Conservation (phyloP, 2,888 invertebrate genomes). For the Cryptocheilus praepositus region DNA sequence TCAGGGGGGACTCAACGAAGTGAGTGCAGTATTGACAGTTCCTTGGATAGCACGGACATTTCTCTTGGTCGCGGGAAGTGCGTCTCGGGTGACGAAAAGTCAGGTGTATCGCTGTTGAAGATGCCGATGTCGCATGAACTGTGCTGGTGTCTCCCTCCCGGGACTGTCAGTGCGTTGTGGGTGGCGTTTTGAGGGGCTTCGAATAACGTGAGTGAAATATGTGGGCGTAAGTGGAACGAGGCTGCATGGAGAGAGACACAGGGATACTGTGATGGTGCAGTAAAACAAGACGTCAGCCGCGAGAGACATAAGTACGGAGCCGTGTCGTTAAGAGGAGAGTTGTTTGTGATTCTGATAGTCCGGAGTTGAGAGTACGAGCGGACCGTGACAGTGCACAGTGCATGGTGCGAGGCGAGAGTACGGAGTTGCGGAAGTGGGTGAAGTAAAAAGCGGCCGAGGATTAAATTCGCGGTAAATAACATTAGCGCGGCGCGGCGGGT, state of each 20-base stretch:
- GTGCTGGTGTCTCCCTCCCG: neutral
- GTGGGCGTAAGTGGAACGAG: neutral
- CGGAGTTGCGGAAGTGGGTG: too few relatives aligned
- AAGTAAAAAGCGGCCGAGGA: too few relatives aligned
- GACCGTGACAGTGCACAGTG: constrained; percentile 32
- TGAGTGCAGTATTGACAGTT: too few relatives aligned
- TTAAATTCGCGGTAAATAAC: too few relatives aligned
- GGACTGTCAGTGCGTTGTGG: neutral
- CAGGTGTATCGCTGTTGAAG: too few relatives aligned
- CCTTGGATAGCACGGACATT: too few relatives aligned
- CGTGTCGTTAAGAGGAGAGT: constrained; percentile 27
- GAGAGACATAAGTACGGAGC: neutral
- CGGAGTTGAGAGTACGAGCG: constrained; percentile 35
- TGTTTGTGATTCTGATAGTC: constrained; percentile 33
- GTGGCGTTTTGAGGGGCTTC: neutral
- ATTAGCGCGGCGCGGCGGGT: too few relatives aligned
- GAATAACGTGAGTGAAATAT: too few relatives aligned
- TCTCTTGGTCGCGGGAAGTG: too few relatives aligned
- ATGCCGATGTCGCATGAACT: neutral
- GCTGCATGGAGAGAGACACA: neutral
- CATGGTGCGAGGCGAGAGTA: neutral
- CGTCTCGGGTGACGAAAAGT: too few relatives aligned
- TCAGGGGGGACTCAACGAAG: too few relatives aligned
- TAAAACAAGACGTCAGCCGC: too few relatives aligned
- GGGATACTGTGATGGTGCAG: neutral